Evolutionary conservation across 2,888 invertebrate species (phyloP).

Genomic region (Chironomus riparius): DNA sequence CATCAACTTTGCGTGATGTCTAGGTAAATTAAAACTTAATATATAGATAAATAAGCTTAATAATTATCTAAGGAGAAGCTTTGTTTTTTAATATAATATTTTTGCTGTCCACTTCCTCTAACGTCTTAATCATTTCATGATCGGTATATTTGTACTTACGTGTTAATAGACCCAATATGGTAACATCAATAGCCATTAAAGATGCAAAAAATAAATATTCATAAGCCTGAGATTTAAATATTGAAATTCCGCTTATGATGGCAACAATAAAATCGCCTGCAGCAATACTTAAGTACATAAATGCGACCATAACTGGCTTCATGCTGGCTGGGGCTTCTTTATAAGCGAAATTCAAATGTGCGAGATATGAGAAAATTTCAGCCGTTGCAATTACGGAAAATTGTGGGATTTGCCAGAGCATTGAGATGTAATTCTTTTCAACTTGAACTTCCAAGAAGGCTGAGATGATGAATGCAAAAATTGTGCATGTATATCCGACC

Average conservation of each 20-base stretch:
- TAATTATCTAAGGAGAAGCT: too few species aligned
- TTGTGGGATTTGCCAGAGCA: neutral
- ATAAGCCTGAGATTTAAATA: neutral
- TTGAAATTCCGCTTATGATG: neutral
- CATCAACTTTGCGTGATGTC: too few species aligned
- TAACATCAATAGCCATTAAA: neutral
- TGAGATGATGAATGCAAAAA: slow-evolving; percentile 76
- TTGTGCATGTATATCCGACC: slow-evolving; percentile 77
- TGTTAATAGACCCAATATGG: neutral
- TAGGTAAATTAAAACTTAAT: too few species aligned
- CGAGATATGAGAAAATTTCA: neutral
- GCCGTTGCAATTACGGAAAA: neutral
- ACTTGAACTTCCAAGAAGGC: slow-evolving; percentile 58
- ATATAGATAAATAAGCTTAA: too few species aligned
- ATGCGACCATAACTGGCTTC: slow-evolving; percentile 37
- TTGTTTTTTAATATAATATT: too few species aligned
- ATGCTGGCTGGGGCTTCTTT: slow-evolving; percentile 4
- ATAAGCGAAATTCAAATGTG: neutral
- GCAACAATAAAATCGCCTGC: neutral
- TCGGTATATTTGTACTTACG: neutral
- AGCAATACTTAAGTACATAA: slow-evolving; percentile 56
- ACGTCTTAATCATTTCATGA: neutral
- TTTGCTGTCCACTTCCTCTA: neutral
- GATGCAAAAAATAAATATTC: slow-evolving; percentile 9
- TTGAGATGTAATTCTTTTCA: neutral